Conservation (phyloP, 2,888 invertebrate species). For the Pammene aurita region DNA sequence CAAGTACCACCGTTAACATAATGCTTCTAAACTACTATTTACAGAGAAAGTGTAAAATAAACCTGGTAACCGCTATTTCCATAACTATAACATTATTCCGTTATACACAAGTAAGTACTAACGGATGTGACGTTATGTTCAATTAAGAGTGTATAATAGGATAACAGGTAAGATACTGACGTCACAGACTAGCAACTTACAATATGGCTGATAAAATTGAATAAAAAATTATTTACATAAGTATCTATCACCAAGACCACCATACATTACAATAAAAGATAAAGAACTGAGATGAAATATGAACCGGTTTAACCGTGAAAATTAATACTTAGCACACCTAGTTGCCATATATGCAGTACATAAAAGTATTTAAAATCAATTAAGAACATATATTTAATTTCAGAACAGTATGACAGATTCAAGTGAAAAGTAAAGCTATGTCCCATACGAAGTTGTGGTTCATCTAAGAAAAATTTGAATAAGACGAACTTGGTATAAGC, state of each 20-base stretch:
- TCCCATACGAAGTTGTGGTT: neutral
- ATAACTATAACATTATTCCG: constrained; percentile 38
- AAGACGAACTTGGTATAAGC: neutral
- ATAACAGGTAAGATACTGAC: constrained; percentile 29
- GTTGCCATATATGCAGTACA: neutral
- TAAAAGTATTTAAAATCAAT: neutral
- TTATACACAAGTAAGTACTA: constrained; percentile 17
- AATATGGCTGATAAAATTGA: constrained; percentile 22
- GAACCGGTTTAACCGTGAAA: neutral
- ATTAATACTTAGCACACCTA: neutral
- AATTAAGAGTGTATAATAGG: constrained; percentile 10
- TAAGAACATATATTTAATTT: neutral
- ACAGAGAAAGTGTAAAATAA: constrained; percentile 31
- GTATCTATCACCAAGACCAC: constrained; percentile 12
- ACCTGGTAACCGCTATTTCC: constrained; percentile 48
- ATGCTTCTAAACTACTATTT: constrained; percentile 29
- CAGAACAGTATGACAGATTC: neutral
- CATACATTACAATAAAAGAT: constrained; percentile 5
- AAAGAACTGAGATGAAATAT: constrained; percentile 6
- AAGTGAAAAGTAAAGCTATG: neutral
- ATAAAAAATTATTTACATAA: constrained; percentile 21
- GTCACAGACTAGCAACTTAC: constrained; percentile 33
- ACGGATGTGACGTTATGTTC: constrained; percentile 4
- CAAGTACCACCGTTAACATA: constrained; percentile 28
- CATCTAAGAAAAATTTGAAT: neutral